Conservation (phyloP, 2,797 vertebrate species). For the Typhlichthys subterraneus region DNA sequence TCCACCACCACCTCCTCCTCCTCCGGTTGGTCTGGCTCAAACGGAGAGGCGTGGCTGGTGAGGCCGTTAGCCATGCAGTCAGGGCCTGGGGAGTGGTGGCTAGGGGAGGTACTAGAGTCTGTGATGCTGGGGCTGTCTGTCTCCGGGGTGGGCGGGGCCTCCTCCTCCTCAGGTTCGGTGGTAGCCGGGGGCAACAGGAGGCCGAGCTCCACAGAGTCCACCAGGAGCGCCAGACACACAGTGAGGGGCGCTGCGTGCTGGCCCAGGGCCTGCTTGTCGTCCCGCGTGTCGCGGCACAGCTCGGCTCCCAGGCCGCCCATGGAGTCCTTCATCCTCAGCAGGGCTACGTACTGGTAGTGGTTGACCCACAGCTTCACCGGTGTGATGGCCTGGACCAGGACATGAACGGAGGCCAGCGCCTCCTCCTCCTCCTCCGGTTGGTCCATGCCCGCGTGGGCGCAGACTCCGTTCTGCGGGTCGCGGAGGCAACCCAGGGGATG, state of each 20-base stretch:
- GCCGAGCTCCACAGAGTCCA: constrained; percentile 84
- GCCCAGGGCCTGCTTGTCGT: constrained; percentile 72
- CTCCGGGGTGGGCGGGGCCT: constrained; percentile 76
- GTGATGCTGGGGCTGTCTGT: constrained; percentile 90
- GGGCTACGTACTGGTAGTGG: constrained; percentile 94
- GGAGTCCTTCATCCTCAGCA: constrained; percentile 91
- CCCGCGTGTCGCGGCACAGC: constrained; percentile 80
- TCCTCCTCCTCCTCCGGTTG: neutral
- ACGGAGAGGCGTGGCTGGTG: constrained; percentile 25
- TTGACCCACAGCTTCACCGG: constrained; percentile 86
- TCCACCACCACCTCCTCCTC: constrained; percentile 83
- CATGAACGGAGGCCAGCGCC: constrained; percentile 65
- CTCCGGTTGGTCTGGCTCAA: constrained; percentile 73
- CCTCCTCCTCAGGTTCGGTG: constrained; percentile 58
- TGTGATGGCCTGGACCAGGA: constrained; percentile 76
- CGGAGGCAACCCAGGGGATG: constrained; percentile 76
- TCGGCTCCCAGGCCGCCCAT: constrained; percentile 85
- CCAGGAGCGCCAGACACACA: constrained; percentile 82
- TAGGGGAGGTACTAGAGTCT: constrained; percentile 86
- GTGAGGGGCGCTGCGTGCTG: constrained; percentile 68
- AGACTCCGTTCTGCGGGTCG: constrained; percentile 56
- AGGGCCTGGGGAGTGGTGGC: constrained; percentile 49
- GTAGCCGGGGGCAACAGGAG: constrained; percentile 83
- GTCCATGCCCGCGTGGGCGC: constrained; percentile 65
- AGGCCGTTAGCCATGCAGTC: constrained; percentile 62